phyloP scores from a whole-genome alignment of 1,140 invertebrate genomes.

The Brachionus koreanus region DNA sequence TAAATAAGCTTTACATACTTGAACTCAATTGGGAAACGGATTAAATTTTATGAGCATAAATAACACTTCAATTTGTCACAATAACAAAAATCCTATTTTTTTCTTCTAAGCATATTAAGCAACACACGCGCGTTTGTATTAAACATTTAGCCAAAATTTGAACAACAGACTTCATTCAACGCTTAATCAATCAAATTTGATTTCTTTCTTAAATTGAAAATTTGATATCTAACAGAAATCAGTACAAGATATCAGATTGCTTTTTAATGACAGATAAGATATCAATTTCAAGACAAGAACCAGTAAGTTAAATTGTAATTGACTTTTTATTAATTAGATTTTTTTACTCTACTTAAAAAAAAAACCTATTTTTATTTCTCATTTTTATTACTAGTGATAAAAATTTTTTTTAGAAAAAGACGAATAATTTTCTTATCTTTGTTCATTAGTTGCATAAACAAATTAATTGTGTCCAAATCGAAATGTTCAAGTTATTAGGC shows the following conservation, averaged over 20 bases:
- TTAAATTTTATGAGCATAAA: neutral
- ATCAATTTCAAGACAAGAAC: neutral
- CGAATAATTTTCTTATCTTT: no score
- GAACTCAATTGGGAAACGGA: neutral
- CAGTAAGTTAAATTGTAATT: neutral
- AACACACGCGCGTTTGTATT: neutral
- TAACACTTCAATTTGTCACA: neutral
- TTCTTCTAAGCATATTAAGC: neutral
- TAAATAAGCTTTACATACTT: neutral
- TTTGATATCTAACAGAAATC: neutral
- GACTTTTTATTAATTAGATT: neutral
- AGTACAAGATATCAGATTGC: neutral
- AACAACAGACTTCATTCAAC: neutral
- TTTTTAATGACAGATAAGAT: conserved; percentile 4
- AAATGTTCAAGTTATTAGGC: no score
- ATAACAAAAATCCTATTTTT: neutral
- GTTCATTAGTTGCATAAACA: no score
- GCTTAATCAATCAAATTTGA: neutral
- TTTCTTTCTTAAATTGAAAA: neutral
- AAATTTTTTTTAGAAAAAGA: no score
- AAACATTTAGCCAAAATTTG: neutral
- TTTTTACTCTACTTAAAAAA: neutral
- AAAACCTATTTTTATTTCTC: no score
- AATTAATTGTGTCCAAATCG: no score
- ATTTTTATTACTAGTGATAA: no score